Base-by-base conservation (phyloP, 2,888 invertebrate species). In the Tenthredo amoena region DNA sequence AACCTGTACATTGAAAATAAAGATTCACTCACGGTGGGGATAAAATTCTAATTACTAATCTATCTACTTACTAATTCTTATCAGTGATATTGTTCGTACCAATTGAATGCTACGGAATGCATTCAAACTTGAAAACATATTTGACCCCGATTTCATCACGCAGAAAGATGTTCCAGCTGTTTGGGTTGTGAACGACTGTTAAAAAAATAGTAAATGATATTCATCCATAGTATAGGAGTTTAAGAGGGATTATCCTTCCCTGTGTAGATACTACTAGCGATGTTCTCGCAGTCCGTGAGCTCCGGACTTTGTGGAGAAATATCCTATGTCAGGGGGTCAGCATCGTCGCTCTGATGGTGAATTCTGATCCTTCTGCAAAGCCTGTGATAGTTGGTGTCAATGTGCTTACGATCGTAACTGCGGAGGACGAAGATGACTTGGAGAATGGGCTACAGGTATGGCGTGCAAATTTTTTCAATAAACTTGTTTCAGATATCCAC, bases 341-440 rank as follows among this genome's bases (percentile, higher is more conserved):
- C 2, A 86, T 94, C 40, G 92, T 89, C 7, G 94, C 94, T 47
- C 93, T 93, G 71, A 89, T 90, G 50, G 91, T 93, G 34, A 88
- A 87, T 79, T 84, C 88, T 31, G 89, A 92, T 87, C 89, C 89
- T 0, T 86, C 89, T 1, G 90, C 90, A 31, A 90, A 92, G 86
- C 90, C 92, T 0, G 89, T 91, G 82, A 88, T 94, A 6, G 94
- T 91, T 0, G 94, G 92, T n/a, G 79, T 91, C 5, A 94, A 94
- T 87, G 86, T 91, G 50, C 84, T 92, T 1, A 88, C 86, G 15
- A 34, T 90, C 0, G 83, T 58, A 7, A 62, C 85, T 0, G 88
- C 89, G 34, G 87, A 87, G 34, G 74, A 88, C 3, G 83, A 89
- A 1, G 50, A 87, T 7, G 81, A 72, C 2, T 7, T 87, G 3